These are phyloP conservation scores for Phallusia fumigata DNA, from an alignment of 23 tunicate genomes.

Conservation along the genomic window DNA sequence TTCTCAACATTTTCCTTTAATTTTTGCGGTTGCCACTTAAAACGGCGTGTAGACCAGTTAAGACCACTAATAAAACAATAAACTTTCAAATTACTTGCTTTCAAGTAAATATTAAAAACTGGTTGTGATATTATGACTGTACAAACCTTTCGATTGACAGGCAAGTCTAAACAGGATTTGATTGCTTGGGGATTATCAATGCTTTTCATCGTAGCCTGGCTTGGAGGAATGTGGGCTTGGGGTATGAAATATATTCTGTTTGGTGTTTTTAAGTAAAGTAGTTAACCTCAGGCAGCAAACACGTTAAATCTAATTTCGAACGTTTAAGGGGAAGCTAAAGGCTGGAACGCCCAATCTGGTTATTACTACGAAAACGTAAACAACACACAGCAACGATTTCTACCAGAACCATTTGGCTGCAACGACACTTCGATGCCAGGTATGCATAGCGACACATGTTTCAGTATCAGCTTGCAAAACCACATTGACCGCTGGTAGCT, in stretches of 20 bases:
- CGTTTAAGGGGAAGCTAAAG: slow-evolving; percentile 46
- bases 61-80: no score
- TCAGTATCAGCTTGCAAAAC: neutral
- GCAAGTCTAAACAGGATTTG: slow-evolving; percentile 28
- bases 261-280: neutral
- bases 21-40: no score
- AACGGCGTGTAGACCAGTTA: no score
- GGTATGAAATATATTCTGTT: slow-evolving; percentile 37
- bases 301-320: neutral
- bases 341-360: slow-evolving; percentile 89
- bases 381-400: slow-evolving; percentile 43
- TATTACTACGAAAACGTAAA: slow-evolving; percentile 51
- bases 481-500: no score
- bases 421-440: slow-evolving; percentile 78
- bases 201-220: slow-evolving; percentile 42
- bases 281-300: neutral
- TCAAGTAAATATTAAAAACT: no score
- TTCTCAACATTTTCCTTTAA: no score
- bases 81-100: no score
- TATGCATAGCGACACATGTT: neutral
- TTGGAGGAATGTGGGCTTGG: slow-evolving; percentile 89
- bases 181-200: slow-evolving; percentile 52
- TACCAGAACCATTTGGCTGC: slow-evolving; percentile 78
- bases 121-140: no score
- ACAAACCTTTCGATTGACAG: neutral